A percentile compares a stretch with the other conserved stretches of the same genome.
Conservation (phyloP, 2,113 vertebrate species). For the Tympanuchus pallidicinctus region DNA sequence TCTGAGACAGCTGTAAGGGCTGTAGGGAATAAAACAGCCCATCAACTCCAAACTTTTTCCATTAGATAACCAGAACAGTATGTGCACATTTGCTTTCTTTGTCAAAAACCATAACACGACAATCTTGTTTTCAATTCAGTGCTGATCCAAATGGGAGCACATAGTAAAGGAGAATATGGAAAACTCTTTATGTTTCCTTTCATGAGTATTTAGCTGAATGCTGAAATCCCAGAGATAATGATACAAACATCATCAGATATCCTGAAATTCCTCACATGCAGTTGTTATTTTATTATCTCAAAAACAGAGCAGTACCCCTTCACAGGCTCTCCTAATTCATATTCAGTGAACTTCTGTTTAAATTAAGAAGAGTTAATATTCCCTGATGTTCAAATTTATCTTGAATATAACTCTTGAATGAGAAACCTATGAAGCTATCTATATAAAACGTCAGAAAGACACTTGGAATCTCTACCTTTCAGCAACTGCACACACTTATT, state of each 20-base stretch:
- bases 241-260: background rate
- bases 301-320: background rate
- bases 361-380: background rate
- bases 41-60: background rate
- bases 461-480: background rate
- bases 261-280: background rate
- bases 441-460: accelerated
- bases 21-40: slow-evolving; percentile 20
- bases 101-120: background rate
- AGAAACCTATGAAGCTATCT: background rate
- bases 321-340: background rate
- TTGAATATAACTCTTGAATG: background rate
- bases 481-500: accelerated
- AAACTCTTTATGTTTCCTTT: background rate
- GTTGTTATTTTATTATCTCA: background rate
- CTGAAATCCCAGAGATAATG: background rate
- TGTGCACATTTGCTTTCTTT: background rate
- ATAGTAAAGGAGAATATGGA: background rate
- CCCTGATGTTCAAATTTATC: background rate
- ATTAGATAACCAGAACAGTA: slow-evolving; percentile 23
- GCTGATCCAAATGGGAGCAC: background rate
- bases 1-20: slow-evolving; percentile 27
- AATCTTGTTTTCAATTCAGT: background rate
- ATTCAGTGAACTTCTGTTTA: background rate
- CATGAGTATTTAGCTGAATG: background rate